A percentile compares a stretch with the other conserved stretches of the same genome.
These are phyloP conservation scores for Gnatocerus cornutus DNA, from an alignment of 2,888 invertebrate species.

Conservation along the genomic window DNA sequence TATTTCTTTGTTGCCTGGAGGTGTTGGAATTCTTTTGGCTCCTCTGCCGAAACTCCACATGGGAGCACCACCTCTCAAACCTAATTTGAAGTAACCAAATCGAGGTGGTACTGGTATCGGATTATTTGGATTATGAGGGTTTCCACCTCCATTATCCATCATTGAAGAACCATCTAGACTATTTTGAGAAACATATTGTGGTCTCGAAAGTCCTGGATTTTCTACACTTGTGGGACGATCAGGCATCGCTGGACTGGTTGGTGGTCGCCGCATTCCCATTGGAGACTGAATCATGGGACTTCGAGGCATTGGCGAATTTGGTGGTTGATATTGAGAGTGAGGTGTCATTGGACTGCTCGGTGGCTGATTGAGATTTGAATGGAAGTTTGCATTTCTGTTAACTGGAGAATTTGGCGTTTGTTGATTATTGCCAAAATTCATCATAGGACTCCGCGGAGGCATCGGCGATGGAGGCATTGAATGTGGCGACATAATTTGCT, in stretches of 20 bases:
- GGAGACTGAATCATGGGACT: slow-evolving; percentile 73
- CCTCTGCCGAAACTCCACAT: slow-evolving; percentile 75
- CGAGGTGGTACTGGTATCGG: slow-evolving; percentile 76
- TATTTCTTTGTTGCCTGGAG: slow-evolving; percentile 54
- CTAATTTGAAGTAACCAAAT: slow-evolving; percentile 77
- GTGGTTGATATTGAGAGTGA: slow-evolving; percentile 71
- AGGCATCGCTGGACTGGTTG: slow-evolving; percentile 74
- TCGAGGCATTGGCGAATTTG: slow-evolving; percentile 69
- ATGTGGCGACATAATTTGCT: slow-evolving; percentile 70
- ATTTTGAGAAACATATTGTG: slow-evolving; percentile 44
- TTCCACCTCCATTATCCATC: slow-evolving; percentile 70
- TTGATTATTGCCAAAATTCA: slow-evolving; percentile 68
- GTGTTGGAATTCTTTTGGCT: slow-evolving; percentile 68
- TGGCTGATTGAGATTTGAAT: slow-evolving; percentile 68
- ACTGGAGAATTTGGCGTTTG: slow-evolving; percentile 76
- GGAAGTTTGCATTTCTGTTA: slow-evolving; percentile 75
- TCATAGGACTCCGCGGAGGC: slow-evolving; percentile 70
- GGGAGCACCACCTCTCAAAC: slow-evolving; percentile 79
- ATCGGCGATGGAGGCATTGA: slow-evolving; percentile 71
- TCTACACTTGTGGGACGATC: slow-evolving; percentile 77
- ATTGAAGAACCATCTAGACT: slow-evolving; percentile 27
- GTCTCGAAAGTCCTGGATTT: slow-evolving; percentile 70
- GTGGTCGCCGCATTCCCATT: slow-evolving; percentile 74
- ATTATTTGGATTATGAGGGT: slow-evolving; percentile 74
- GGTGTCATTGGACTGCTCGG: slow-evolving; percentile 72